Base-by-base conservation (phyloP, 2,113 vertebrate species). In the Microcebus lehilahytsara region DNA sequence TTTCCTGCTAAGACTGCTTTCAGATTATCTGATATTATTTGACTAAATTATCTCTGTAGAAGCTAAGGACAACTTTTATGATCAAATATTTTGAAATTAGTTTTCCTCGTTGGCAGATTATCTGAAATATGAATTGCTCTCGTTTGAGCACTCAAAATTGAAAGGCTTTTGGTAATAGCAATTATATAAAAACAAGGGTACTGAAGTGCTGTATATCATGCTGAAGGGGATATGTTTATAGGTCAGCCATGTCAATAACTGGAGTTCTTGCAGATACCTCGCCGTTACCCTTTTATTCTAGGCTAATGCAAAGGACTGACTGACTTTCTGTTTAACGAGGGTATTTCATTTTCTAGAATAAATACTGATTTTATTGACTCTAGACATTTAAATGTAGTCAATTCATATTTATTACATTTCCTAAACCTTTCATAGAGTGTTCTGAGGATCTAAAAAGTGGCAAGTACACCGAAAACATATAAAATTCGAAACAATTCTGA, bases 1-100 rank as follows among this genome's bases (percentile, higher is more conserved):
- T 99, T 99, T 98, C 98, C 98, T 98, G 97, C 97, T 97, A 98
- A 98, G 98, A 98, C 98, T 98, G 96, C 97, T 98, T 97, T 96
- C 98, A 98, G 98, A 98, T 99, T 98, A 98, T 98, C 98, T 99
- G 98, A 98, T 99, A 99, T 98, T 98, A 99, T 99, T 99, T 99
- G 98, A 98, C 98, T 98, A 98, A 99, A 99, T 98, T 98, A 99
- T 98, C 98, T 98, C 95, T 97, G 87, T 97, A 97, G 98, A 99
- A 98, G 98, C 98, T 86, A 96, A 98, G 95, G 97, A 98, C 98
- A 98, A 98, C 98, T 98, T 99, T 98, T 98, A 98, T 98, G 98
- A 98, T 99, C 97, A 98, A 99, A 98, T 98, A 98, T 99, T 99
- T 99, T 98, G 98, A 98, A 99, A 99, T 98, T 97, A 98, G 95